Evolutionary conservation across 2,113 vertebrate species (phyloP).

Genomic region (Lagopus leucura): DNA sequence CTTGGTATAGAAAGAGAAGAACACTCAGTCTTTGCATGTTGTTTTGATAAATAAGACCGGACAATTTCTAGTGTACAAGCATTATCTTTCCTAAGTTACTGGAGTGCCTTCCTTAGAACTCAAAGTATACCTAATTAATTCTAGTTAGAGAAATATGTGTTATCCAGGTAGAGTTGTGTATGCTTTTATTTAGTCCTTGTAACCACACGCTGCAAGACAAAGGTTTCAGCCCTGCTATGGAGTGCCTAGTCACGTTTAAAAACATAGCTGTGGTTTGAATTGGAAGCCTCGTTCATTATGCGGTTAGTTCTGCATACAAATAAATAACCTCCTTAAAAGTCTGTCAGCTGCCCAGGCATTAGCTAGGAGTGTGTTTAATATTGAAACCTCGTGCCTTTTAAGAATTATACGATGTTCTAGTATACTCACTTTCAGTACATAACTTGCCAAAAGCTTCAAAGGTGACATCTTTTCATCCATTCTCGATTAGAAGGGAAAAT

Average conservation of each 20-base stretch:
- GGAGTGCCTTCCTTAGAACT: not conserved
- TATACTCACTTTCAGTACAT: not conserved
- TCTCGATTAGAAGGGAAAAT: constrained; percentile 8
- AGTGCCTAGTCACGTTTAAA: not conserved
- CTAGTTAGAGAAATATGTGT: not conserved
- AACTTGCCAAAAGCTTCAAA: not conserved
- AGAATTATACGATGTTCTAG: not conserved
- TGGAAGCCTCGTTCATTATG: not conserved
- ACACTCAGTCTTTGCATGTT: not conserved
- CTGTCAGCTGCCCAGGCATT: not conserved
- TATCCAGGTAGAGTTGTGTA: not conserved
- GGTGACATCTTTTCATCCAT: not conserved
- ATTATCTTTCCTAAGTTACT: not conserved
- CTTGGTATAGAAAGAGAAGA: not conserved
- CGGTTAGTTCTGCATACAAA: not conserved
- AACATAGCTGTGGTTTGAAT: not conserved
- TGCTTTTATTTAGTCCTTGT: not conserved
- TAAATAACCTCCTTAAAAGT: not conserved
- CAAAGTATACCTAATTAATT: not conserved
- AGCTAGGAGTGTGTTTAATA: not conserved
- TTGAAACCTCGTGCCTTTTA: not conserved
- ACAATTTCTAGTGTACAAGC: not conserved
- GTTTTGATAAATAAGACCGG: not conserved
- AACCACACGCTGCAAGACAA: not conserved
- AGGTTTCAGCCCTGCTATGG: not conserved